These are phyloP conservation scores for Rhinolophus ferrumequinum DNA, from an alignment of 2,113 vertebrate genomes.

Conservation along the genomic window DNA sequence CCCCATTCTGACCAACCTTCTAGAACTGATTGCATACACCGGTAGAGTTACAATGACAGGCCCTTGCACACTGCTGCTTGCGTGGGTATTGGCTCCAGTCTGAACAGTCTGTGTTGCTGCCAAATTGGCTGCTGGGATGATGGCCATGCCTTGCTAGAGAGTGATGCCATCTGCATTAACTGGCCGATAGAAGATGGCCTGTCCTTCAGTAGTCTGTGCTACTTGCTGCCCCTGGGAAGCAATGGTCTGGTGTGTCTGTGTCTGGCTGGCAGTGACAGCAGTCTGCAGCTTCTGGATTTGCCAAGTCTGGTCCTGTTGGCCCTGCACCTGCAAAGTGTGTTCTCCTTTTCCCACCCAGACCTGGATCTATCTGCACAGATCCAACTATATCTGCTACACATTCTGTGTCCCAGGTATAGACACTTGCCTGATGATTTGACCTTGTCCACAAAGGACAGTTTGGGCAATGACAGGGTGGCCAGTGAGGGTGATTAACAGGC, in stretches of 20 bases:
- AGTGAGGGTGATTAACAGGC: conserved; percentile 92
- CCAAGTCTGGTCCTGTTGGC: conserved; percentile 91
- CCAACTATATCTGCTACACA: conserved; percentile 91
- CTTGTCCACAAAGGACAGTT: conserved; percentile 90
- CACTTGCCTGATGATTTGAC: conserved; percentile 93
- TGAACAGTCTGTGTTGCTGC: conserved; percentile 92
- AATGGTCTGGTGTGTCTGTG: conserved; percentile 91
- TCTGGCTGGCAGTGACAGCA: conserved; percentile 91
- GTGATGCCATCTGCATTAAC: conserved; percentile 93
- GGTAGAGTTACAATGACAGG: conserved; percentile 91
- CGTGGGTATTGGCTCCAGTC: conserved; percentile 90
- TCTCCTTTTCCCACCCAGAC: conserved; percentile 87
- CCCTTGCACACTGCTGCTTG: conserved; percentile 90
- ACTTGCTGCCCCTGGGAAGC: conserved; percentile 92
- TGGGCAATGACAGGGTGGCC: conserved; percentile 94
- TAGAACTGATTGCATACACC: conserved; percentile 92
- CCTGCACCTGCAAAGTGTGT: conserved; percentile 90
- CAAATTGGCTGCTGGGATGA: conserved; percentile 91
- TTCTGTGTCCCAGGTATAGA: conserved; percentile 91
- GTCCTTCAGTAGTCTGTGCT: conserved; percentile 93
- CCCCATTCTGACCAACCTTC: conserved; percentile 93
- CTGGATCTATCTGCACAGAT: conserved; percentile 92
- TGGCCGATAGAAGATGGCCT: conserved; percentile 92
- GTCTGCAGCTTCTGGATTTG: conserved; percentile 93
- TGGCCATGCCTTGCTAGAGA: conserved; percentile 93